Conservation (phyloP, 2,113 vertebrate species). For the Crotalus helleri region DNA sequence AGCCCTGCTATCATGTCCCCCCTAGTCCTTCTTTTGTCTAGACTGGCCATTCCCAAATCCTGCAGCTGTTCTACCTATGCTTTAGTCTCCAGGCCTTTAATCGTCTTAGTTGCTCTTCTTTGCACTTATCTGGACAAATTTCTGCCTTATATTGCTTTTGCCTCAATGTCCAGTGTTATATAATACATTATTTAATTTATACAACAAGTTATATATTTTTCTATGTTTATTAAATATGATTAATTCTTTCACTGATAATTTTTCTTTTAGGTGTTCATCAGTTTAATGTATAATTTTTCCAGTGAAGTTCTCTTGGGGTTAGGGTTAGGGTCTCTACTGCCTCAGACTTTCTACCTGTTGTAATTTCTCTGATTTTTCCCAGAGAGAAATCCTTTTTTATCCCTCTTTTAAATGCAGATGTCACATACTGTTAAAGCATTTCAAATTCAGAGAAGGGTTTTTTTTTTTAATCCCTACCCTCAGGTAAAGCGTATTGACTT, state of each 20-base stretch:
- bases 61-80: too few relatives aligned
- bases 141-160: background rate
- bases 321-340: background rate
- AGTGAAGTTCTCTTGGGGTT: background rate
- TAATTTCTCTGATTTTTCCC: background rate
- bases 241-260: background rate
- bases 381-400: background rate
- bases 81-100: too few relatives aligned
- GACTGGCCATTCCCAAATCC: too few relatives aligned
- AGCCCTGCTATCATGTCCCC: too few relatives aligned
- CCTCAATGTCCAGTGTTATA: background rate
- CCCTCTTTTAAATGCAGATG: background rate
- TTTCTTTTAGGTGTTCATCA: background rate
- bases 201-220: background rate
- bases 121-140: background rate
- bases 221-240: background rate
- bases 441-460: background rate
- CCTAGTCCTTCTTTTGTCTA: too few relatives aligned
- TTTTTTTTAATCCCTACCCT: background rate
- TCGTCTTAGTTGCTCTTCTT: too few relatives aligned
- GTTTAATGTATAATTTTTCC: background rate
- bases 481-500: background rate
- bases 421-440: background rate
- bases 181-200: background rate
- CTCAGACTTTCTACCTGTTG: background rate